Evolutionary conservation across 2,113 vertebrate genomes (phyloP).

Genomic region (Cebidichthys violaceus): DNA sequence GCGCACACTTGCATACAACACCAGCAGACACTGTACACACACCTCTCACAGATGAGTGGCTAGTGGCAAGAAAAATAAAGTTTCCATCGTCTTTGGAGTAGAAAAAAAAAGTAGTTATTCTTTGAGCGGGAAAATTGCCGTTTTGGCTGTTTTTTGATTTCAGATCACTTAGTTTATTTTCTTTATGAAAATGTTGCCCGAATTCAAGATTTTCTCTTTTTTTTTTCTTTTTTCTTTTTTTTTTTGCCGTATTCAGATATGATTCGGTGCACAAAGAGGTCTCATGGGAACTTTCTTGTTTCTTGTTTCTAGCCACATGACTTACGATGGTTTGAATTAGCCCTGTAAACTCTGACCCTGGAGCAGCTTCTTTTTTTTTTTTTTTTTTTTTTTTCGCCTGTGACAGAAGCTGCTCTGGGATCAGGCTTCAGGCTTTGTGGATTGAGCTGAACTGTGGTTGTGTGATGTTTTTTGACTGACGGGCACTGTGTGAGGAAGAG

Average conservation of each 20-base stretch:
- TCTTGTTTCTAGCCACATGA: constrained; percentile 70
- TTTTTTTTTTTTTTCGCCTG: background rate
- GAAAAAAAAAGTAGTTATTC: too few species aligned
- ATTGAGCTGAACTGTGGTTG: constrained; percentile 59
- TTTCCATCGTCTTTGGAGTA: constrained; percentile 65
- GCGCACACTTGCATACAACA: constrained; percentile 83
- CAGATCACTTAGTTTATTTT: background rate
- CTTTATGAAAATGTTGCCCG: background rate
- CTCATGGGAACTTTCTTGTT: constrained; percentile 67
- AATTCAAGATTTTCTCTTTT: too few species aligned
- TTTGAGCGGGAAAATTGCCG: background rate
- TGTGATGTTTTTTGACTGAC: constrained; percentile 81
- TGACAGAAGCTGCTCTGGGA: constrained; percentile 13
- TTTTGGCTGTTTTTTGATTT: constrained; percentile 37
- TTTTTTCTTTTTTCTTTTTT: too few species aligned
- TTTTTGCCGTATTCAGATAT: background rate
- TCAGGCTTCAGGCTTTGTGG: constrained; percentile 45
- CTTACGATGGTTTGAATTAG: constrained; percentile 57
- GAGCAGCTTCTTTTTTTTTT: background rate
- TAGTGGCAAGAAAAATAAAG: constrained; percentile 63
- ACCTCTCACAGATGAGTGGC: constrained; percentile 75
- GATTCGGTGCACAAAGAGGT: background rate
- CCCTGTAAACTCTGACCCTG: constrained; percentile 33
- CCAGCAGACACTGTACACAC: constrained; percentile 79
- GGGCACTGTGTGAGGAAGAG: constrained; percentile 76